Percentiles rank a stretch among this genome's conserved stretches.
Conservation (phyloP, 2,888 invertebrate species). For the Diarsia mendica region DNA sequence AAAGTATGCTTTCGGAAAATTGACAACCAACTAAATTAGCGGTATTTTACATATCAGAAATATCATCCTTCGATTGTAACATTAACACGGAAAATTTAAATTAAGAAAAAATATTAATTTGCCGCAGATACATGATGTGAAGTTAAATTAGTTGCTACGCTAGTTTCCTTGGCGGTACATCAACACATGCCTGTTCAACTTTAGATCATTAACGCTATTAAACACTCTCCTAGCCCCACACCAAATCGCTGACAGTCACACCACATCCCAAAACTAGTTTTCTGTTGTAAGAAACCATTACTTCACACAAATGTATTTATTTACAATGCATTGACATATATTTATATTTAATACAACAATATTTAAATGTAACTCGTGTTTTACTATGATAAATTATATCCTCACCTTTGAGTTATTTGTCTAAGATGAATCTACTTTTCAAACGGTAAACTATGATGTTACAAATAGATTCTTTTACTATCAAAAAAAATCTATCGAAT, state of each 20-base stretch:
- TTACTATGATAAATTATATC: background rate
- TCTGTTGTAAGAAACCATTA: conserved; percentile 17
- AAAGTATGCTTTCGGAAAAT: too few species aligned
- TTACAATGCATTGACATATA: conserved; percentile 33
- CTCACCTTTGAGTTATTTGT: background rate
- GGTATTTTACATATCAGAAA: too few species aligned
- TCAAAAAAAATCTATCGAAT: too few species aligned
- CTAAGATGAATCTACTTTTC: background rate
- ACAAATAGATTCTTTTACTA: background rate
- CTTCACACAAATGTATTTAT: conserved; percentile 48
- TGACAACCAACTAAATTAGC: too few species aligned
- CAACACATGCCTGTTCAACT: too few species aligned
- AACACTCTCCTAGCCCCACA: background rate
- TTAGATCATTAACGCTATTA: too few species aligned
- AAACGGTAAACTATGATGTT: background rate
- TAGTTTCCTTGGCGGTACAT: too few species aligned
- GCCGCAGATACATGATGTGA: too few species aligned
- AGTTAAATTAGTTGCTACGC: too few species aligned
- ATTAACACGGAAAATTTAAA: too few species aligned
- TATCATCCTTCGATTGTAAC: too few species aligned
- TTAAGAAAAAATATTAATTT: too few species aligned
- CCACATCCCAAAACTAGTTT: conserved; percentile 36
- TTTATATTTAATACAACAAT: background rate
- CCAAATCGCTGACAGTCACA: conserved; percentile 25
- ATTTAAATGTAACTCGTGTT: conserved; percentile 4